Base-by-base conservation (phyloP, 2,797 vertebrate genomes). In the Synaphobranchus kaupii region DNA sequence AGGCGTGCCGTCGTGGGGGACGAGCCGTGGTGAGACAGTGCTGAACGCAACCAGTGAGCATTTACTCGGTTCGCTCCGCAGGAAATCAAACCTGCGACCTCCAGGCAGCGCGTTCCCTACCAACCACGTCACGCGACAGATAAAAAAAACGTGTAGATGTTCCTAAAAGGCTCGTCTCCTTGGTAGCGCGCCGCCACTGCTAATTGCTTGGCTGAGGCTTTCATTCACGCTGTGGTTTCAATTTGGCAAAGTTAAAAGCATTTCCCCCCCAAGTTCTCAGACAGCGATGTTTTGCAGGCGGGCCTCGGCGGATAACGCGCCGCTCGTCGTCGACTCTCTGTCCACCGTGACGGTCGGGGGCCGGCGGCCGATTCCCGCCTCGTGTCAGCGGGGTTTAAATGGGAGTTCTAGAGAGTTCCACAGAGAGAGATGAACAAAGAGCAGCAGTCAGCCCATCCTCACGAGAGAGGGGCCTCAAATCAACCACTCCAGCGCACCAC, bases 391-490 rank as follows among this genome's bases (percentile, higher is more conserved):
- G 68, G 68, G 68, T 39, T 15, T 73, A 73, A 73, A 73, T 73
- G 68, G 10, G 31, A 90, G 50, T 86, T 60, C 28, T 20, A 91
- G 84, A 84, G 71, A 88, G 66, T 13, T 66, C 60, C 28, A 17
- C 54, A 25, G 25, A 15, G n/a, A 56, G 6, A 48, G 63, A 48
- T 31, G 22, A n/a, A 76, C 31, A 76, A 76, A 76, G 71, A 76
- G 71, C 71, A 76, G 71, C 13, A 20, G 22, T 80, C 6, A 47
- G 73, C 15, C 73, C 34, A 34, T 76, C 73, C 22, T 44, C 44
- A 76, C 22, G 20, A 25, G 76, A 48, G 76, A 17, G 44, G 39
- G 76, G 28, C 76, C 71, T 80, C 76, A 48, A 5, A 25, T 47
- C 44, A 12, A 48, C 20, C 76, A 48, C 20, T 80, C 76, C 25